Conservation (phyloP, 2,888 invertebrate genomes). For the Bhutanitis thaidina region DNA sequence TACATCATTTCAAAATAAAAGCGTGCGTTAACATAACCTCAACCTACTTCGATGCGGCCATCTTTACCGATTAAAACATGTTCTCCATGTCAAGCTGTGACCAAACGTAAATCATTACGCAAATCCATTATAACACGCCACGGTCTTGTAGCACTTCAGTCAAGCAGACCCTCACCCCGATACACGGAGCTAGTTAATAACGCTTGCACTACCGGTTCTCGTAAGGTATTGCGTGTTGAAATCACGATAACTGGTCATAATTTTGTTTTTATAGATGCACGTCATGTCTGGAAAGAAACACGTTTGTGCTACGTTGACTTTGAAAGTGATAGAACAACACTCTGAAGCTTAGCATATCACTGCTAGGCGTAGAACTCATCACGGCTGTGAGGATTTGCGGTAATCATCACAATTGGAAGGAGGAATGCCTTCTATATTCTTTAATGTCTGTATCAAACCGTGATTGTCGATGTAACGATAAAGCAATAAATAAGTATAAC, state of each 20-base stretch:
- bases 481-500: too few species aligned
- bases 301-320: not conserved
- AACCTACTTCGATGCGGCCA: not conserved
- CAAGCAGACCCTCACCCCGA: slow-evolving; percentile 59
- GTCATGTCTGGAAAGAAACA: slow-evolving; percentile 7
- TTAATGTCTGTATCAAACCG: too few species aligned
- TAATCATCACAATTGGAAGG: too few species aligned
- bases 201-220: slow-evolving; percentile 33
- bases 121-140: not conserved
- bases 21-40: too few species aligned
- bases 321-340: too few species aligned
- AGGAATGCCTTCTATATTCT: too few species aligned
- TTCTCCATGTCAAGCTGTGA: not conserved
- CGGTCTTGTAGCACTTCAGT: not conserved
- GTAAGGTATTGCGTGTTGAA: slow-evolving; percentile 40
- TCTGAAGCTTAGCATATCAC: too few species aligned
- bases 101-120: not conserved
- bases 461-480: too few species aligned
- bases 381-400: too few species aligned
- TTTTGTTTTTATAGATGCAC: slow-evolving; percentile 15
- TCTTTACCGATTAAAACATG: not conserved
- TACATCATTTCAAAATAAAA: too few species aligned
- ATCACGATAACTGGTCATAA: slow-evolving; percentile 37
- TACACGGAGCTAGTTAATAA: slow-evolving; percentile 14
- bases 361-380: too few species aligned